Conservation (phyloP, 2,113 vertebrate genomes). For the Myotis lucifugus region DNA sequence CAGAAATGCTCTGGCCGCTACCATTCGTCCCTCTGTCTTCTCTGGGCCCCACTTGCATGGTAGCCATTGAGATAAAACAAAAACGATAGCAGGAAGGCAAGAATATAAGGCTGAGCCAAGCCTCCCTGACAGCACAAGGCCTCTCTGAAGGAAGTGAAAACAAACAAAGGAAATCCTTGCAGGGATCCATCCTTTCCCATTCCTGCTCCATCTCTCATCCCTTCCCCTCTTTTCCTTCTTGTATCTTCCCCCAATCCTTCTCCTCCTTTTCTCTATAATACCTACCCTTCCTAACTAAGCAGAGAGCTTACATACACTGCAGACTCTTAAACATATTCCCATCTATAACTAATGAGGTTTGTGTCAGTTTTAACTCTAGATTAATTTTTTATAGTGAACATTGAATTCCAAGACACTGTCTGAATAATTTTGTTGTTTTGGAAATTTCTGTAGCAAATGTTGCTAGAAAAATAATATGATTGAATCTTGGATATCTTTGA, state of each 20-base stretch:
- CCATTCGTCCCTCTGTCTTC: background rate
- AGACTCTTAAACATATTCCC: background rate
- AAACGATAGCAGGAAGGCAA: background rate
- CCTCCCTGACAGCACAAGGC: background rate
- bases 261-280: background rate
- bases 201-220: fast-evolving
- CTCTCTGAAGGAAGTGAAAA: background rate
- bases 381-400: background rate
- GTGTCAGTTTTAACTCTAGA: background rate
- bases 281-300: background rate
- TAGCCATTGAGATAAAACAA: background rate
- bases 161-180: background rate
- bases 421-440: background rate
- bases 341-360: background rate
- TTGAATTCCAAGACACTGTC: background rate
- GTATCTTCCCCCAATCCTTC: too few relatives aligned
- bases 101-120: background rate
- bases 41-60: background rate
- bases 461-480: background rate
- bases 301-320: background rate
- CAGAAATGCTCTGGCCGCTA: background rate
- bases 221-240: background rate
- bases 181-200: background rate
- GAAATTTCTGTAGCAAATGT: slow-evolving; percentile 17
- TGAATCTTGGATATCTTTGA: background rate